phyloP scores from a whole-genome alignment of 2,113 vertebrate species.

The human region DNA sequence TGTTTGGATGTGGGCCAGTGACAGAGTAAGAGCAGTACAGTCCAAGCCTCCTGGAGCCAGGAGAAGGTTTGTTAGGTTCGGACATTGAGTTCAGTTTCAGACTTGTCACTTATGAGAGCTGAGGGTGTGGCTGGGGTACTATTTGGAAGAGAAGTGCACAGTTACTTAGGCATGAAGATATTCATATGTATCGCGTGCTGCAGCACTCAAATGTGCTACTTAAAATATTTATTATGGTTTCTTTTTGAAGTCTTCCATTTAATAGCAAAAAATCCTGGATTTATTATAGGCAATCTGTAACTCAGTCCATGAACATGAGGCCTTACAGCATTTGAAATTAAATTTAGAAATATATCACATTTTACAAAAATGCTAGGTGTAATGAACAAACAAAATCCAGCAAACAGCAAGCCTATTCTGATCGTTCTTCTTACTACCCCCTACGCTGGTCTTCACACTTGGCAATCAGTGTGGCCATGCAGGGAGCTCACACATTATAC shows the following conservation, averaged over 20 bases:
- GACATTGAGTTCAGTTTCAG: background rate
- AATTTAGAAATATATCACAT: background rate
- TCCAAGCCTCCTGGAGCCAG: rapidly evolving
- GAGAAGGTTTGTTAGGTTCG: background rate
- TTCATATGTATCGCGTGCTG: too few relatives aligned
- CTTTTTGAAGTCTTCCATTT: background rate
- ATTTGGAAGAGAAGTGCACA: background rate
- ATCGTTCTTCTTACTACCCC: rapidly evolving
- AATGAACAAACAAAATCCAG: background rate
- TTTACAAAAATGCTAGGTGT: background rate
- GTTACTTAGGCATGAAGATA: background rate
- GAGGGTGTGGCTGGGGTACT: background rate
- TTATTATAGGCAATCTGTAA: background rate
- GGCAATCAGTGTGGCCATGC: background rate
- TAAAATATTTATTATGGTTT: background rate
- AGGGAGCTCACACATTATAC: rapidly evolving
- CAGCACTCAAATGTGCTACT: background rate
- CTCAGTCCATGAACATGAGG: background rate
- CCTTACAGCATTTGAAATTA: background rate
- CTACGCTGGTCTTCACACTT: too few relatives aligned
- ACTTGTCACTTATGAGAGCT: background rate
- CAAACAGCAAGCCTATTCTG: background rate
- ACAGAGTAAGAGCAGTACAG: background rate
- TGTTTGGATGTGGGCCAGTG: background rate
- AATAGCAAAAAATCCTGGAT: background rate